Base-by-base conservation (phyloP, 2,797 vertebrate species). In the Micropoecilia bifurca region DNA sequence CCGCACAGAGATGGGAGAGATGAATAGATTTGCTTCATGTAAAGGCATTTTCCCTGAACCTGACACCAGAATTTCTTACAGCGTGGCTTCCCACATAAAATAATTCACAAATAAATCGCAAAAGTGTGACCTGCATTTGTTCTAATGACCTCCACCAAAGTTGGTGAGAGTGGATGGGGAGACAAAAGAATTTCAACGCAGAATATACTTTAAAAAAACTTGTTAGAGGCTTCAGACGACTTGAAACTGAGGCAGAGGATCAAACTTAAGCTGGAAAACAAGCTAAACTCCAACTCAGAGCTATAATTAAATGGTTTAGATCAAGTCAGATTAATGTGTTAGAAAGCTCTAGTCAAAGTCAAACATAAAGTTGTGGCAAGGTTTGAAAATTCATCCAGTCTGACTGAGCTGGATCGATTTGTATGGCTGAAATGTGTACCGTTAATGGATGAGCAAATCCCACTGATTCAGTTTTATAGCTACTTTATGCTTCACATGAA, bases 1-100 rank as follows among this genome's bases (percentile, higher is more conserved):
- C 46, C 77, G 69, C 45, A 50, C 48, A 20, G 72, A 43, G 73
- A 47, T 55, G 41, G 5, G 41, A 30, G 74, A 68, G 25, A 30
- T 22, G 1, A 2, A 10, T 7, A n/a, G 25, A 46, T 63, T 63
- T 53, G 18, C 45, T 36, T 5, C 12, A 41, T 6, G 16, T 57
- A 53, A 72, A 63, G 39, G 22, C 82, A n/a, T 43, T 69, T 69
- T 43, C 66, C 66, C 36, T 66, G 33, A 59, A 59, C 30, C 57
- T 6, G 13, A 20, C 61, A 22, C 18, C 8, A 55, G 53, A 55
- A 12, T 55, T n/a, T n/a, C 25, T 25, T 1, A 68, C 9, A 41
- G 63, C 20, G 33, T 25, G 25, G 53, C 53, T n/a, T n/a, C 25
- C 55, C 12, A 1, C 22, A n/a, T 1, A 63, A 36, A 36, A 63